Evolutionary conservation across 2,797 vertebrate genomes (phyloP).

Genomic region (Rhinoraja longicauda): DNA sequence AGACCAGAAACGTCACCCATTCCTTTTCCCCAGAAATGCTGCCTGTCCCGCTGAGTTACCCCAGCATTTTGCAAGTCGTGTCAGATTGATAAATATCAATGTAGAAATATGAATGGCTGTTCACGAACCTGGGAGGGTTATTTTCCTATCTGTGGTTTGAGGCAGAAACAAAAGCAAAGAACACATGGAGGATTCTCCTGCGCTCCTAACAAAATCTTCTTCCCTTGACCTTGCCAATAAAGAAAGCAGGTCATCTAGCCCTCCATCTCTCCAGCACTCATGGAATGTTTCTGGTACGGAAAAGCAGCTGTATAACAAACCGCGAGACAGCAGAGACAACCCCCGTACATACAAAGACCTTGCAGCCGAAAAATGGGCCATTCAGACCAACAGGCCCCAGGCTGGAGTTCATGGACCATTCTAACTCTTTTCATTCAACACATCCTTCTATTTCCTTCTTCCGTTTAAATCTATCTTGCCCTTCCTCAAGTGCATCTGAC

Average conservation of each 20-base stretch:
- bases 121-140: too few relatives aligned
- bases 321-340: not conserved
- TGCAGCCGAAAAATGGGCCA: not conserved
- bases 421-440: not conserved
- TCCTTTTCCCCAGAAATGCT: too few relatives aligned
- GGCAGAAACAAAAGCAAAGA: not conserved
- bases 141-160: not conserved
- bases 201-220: not conserved
- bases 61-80: too few relatives aligned
- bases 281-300: not conserved
- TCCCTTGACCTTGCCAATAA: not conserved
- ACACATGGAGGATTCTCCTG: not conserved
- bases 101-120: not conserved
- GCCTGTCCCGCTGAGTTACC: too few relatives aligned
- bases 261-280: not conserved
- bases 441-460: not conserved
- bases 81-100: not conserved
- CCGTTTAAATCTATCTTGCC: not conserved
- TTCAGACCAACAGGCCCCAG: not conserved
- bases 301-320: not conserved
- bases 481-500: not conserved
- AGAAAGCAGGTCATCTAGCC: not conserved
- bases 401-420: not conserved
- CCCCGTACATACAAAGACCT: not conserved
- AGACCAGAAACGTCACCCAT: too few relatives aligned